Conservation (phyloP, 2,888 invertebrate species). For the Ennomos quercinarius region DNA sequence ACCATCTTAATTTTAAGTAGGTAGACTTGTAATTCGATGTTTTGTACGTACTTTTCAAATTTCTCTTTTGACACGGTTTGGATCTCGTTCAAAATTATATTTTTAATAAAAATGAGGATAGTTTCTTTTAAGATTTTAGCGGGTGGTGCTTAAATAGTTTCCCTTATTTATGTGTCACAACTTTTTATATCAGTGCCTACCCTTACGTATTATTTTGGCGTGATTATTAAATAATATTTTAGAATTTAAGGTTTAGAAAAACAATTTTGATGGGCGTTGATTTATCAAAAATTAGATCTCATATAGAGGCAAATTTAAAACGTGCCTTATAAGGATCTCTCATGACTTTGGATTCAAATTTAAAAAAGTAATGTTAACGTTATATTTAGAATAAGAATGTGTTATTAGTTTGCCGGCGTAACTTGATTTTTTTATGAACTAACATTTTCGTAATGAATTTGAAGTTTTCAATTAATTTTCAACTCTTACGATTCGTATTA, state of each 20-base stretch:
- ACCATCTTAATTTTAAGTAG: conserved; percentile 71
- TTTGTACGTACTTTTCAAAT: conserved; percentile 59
- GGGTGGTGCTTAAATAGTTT: conserved; percentile 77
- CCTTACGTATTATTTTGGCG: conserved; percentile 77
- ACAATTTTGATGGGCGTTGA: conserved; percentile 62
- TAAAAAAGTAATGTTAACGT: conserved; percentile 55
- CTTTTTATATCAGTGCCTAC: conserved; percentile 57
- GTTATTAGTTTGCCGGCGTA: conserved; percentile 53
- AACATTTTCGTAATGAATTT: conserved; percentile 62
- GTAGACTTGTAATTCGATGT: conserved; percentile 64
- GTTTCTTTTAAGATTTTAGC: conserved; percentile 62
- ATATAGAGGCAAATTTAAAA: conserved; percentile 65
- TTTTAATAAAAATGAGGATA: conserved; percentile 51
- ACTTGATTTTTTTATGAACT: conserved; percentile 60
- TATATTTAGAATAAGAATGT: conserved; percentile 61
- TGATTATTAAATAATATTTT: conserved; percentile 57
- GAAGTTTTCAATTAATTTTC: conserved; percentile 70
- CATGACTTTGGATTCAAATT: conserved; percentile 65
- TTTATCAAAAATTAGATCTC: conserved; percentile 81
- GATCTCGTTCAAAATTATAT: conserved; percentile 76
- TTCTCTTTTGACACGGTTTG: conserved; percentile 59
- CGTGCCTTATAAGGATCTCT: conserved; percentile 77
- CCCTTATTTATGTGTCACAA: conserved; percentile 36
- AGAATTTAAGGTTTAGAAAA: conserved; percentile 60
- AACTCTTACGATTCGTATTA: conserved; percentile 66